A percentile compares a stretch with the other conserved stretches of the same genome.
Evolutionary conservation across 2,888 invertebrate species (phyloP).

Genomic region (Blastobasis adustella): DNA sequence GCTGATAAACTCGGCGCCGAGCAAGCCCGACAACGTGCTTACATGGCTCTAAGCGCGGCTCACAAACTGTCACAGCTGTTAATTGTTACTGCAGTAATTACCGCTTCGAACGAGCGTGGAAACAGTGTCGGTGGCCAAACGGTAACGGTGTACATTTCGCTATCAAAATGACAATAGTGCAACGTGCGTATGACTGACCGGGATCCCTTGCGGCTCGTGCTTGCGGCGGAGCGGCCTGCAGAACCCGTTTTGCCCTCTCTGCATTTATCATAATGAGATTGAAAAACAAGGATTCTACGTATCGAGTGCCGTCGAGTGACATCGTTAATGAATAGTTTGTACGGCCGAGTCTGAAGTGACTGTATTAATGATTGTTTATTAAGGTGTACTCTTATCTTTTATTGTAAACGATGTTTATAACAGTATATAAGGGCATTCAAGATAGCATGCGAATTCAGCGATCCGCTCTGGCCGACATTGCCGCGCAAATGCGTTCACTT

Average conservation of each 20-base stretch:
- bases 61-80: slow-evolving; percentile 37
- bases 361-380: slow-evolving; percentile 2
- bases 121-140: slow-evolving; percentile 37
- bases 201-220: background rate
- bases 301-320: slow-evolving; percentile 2
- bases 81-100: slow-evolving; percentile 35
- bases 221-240: slow-evolving; percentile 16
- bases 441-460: slow-evolving; percentile 6
- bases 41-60: slow-evolving; percentile 83
- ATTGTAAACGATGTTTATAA: slow-evolving; percentile 5
- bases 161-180: slow-evolving; percentile 56
- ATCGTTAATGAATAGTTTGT: background rate
- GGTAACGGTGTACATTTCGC: slow-evolving; percentile 60
- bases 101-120: slow-evolving; percentile 24
- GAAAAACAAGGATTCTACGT: slow-evolving; percentile 39
- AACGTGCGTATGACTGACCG: slow-evolving; percentile 41
- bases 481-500: too few relatives aligned
- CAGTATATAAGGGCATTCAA: slow-evolving; percentile 13
- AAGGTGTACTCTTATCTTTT: slow-evolving; percentile 1
- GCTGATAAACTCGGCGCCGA: slow-evolving; percentile 89
- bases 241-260: slow-evolving; percentile 53
- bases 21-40: slow-evolving; percentile 89
- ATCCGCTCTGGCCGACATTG: background rate
- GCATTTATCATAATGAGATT: slow-evolving; percentile 69
- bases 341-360: slow-evolving; percentile 2